phyloP scores from a whole-genome alignment of 2,797 vertebrate genomes.

The Danio jaintianensis region DNA sequence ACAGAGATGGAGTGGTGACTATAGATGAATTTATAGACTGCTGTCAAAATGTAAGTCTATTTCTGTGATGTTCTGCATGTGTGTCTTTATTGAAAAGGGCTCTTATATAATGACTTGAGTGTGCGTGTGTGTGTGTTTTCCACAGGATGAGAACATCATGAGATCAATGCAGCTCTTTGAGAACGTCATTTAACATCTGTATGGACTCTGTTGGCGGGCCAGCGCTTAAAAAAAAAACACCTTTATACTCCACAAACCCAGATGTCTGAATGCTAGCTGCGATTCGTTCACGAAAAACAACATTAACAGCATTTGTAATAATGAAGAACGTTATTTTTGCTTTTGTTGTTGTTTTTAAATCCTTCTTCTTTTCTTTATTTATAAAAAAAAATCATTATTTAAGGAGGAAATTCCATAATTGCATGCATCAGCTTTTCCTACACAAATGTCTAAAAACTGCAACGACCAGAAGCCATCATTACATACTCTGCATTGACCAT shows the following conservation, averaged over 20 bases:
- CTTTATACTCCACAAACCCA: conserved; percentile 50
- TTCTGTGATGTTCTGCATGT: neutral
- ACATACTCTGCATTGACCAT: too few species aligned
- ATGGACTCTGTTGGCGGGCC: conserved; percentile 53
- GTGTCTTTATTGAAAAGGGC: neutral
- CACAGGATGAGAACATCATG: conserved; percentile 99
- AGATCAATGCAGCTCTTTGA: conserved; percentile 99
- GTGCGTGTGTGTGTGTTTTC: conserved; percentile 55
- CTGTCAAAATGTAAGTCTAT: conserved; percentile 94
- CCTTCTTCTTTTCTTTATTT: neutral
- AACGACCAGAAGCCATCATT: too few species aligned
- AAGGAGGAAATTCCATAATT: too few species aligned
- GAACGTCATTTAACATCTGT: conserved; percentile 92
- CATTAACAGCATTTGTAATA: conserved; percentile 26
- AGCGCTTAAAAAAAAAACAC: conserved; percentile 33
- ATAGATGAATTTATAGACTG: conserved; percentile 99
- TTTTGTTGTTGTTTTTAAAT: neutral
- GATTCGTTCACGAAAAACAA: conserved; percentile 2
- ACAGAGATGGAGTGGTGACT: conserved; percentile 98
- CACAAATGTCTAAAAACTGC: too few species aligned
- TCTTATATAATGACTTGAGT: neutral
- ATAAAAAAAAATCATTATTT: neutral
- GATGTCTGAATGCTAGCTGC: conserved; percentile 8
- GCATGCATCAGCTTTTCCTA: too few species aligned
- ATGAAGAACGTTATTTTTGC: neutral